Base-by-base conservation (phyloP, 1,140 invertebrate genomes). In the Brachionus calyciflorus region DNA sequence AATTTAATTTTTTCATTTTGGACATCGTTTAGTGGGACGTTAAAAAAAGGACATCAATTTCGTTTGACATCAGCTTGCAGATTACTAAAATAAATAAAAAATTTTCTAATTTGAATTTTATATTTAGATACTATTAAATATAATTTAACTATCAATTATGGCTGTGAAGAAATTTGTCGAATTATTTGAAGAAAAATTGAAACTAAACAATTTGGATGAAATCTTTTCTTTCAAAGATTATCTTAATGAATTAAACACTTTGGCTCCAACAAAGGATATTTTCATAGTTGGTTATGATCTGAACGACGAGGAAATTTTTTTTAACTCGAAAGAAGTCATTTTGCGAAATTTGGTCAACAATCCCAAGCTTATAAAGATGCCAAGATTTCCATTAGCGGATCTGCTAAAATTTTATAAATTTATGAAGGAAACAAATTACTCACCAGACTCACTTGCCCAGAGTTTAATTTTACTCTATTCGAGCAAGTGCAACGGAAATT, bases 381-480 rank as follows among this genome's bases (percentile, higher is more conserved):
- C 55, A 37, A 9, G n/a, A 14, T 60, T 60, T 60, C n/a, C 55
- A 4, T 12, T 60, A 7, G 55, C 28, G 0, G 17, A 10, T 10
- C 55, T 60, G 0, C 9, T 60, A 7, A 60, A 65, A 65, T 19
- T 65, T 40, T 65, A 41, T 41, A 14, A 41, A 24, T 65, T 65
- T 65, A 65, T 65, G 17, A 44, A 65, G 14, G 19, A 65, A 7
- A 3, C 0, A 6, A 19, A 12, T 0, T 65, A 21, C 7, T 65
- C 60, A 19, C 33, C 33, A 40, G 37, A 41, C 17, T 41, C 41
- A 17, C 24, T 65, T 7, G 33, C 33, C 33, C 33, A 44, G 41
- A 44, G 33, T 65, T 65, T 65, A 21, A 19, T 65, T 65, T 65
- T 65, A 21, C 60, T 65, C 21, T 37, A 65, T 44, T 65, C 60